phyloP scores from a whole-genome alignment of 2,113 vertebrate genomes.

The Notothenia rossii region DNA sequence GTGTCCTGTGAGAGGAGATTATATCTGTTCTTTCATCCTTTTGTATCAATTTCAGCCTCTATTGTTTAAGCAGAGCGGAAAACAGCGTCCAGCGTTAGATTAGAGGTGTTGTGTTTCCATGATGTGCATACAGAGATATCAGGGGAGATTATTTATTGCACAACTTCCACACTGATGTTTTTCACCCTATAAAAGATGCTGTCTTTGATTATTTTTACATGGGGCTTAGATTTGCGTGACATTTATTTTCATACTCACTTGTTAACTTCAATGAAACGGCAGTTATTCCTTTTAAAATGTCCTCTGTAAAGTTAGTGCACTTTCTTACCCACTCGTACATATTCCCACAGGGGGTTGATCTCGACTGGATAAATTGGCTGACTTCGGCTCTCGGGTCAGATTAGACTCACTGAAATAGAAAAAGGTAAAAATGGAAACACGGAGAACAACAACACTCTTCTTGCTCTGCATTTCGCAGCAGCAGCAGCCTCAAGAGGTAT shows the following conservation, averaged over 20 bases:
- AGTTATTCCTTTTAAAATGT: not conserved
- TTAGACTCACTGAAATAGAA: slow-evolving; percentile 61
- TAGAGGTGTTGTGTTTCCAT: slow-evolving; percentile 19
- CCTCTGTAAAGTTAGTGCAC: slow-evolving; percentile 6
- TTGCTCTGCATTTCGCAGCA: slow-evolving; percentile 35
- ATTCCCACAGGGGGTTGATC: slow-evolving; percentile 2
- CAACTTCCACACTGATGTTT: not conserved
- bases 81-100: slow-evolving; percentile 9
- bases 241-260: not conserved
- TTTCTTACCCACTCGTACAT: slow-evolving; percentile 34
- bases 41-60: slow-evolving; percentile 6
- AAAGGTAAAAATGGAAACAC: slow-evolving; percentile 69
- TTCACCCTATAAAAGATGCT: not conserved
- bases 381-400: slow-evolving; percentile 44
- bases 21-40: slow-evolving; percentile 33
- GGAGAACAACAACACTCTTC: slow-evolving; percentile 56
- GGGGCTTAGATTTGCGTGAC: not conserved
- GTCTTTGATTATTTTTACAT: not conserved
- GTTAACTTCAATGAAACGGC: not conserved
- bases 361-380: slow-evolving; percentile 29
- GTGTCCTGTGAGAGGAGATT: slow-evolving; percentile 44
- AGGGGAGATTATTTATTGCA: slow-evolving; percentile 1
- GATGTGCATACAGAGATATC: slow-evolving; percentile 7
- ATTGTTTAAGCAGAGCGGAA: slow-evolving; percentile 32
- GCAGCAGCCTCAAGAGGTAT: slow-evolving; percentile 63